These are phyloP conservation scores for Drosophila obscura DNA, from an alignment of 1,140 invertebrate genomes.

Conservation along the genomic window DNA sequence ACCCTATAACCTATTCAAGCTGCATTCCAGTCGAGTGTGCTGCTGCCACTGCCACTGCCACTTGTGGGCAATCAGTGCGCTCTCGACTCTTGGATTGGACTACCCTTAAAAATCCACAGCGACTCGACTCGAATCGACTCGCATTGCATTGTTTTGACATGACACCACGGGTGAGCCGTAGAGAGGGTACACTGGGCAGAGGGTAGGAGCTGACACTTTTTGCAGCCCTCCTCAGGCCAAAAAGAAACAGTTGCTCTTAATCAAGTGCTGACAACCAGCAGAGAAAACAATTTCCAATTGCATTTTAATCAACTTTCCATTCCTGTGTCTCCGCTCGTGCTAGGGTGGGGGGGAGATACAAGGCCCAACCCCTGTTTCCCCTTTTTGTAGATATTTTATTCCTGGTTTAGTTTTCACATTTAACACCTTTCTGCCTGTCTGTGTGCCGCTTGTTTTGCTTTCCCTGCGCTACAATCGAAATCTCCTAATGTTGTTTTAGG, in stretches of 20 bases:
- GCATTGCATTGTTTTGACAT: slow-evolving; percentile 78
- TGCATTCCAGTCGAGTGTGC: slow-evolving; percentile 20
- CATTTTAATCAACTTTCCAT: slow-evolving; percentile 72
- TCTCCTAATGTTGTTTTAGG: slow-evolving; percentile 73
- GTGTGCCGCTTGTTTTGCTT: slow-evolving; percentile 36
- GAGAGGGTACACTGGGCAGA: neutral
- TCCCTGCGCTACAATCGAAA: slow-evolving; percentile 32
- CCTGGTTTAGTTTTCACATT: slow-evolving; percentile 66
- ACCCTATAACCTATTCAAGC: slow-evolving; percentile 53
- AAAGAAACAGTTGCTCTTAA: slow-evolving; percentile 67
- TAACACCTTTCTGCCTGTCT: slow-evolving; percentile 63
- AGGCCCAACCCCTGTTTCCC: neutral
- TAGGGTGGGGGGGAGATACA: neutral
- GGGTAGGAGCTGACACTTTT: slow-evolving; percentile 36
- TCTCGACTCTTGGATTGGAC: slow-evolving; percentile 27
- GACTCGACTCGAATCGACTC: slow-evolving; percentile 24
- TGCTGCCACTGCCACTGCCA: slow-evolving; percentile 29
- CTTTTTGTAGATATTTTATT: neutral
- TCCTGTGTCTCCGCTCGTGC: slow-evolving; percentile 12
- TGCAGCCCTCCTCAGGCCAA: slow-evolving; percentile 30
- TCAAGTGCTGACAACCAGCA: slow-evolving; percentile 76
- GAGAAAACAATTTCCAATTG: slow-evolving; percentile 74
- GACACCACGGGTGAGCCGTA: slow-evolving; percentile 42
- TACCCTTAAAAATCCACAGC: slow-evolving; percentile 47
- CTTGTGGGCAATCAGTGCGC: slow-evolving; percentile 70